These are phyloP conservation scores for Drosophila nigrodunni DNA, from an alignment of 1,140 invertebrate genomes.

Conservation along the genomic window DNA sequence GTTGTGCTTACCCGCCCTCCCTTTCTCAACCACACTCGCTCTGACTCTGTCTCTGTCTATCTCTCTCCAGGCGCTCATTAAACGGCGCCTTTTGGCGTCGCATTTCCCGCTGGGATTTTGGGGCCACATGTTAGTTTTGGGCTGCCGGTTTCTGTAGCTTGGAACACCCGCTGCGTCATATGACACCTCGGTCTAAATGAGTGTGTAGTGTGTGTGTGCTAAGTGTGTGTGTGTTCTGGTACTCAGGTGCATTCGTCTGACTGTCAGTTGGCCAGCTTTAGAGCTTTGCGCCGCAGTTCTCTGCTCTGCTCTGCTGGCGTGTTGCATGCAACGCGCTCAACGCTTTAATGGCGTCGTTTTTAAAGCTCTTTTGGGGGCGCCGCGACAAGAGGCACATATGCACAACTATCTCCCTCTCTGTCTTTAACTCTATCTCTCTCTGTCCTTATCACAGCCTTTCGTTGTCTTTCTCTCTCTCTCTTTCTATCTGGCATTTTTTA, in stretches of 20 bases:
- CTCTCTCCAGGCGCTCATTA: slow-evolving; percentile 77
- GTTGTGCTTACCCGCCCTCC: not conserved
- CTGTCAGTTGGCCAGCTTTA: slow-evolving; percentile 42
- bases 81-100: slow-evolving; percentile 68
- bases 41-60: slow-evolving; percentile 6
- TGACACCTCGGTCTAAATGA: slow-evolving; percentile 55
- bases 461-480: too few relatives aligned
- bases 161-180: slow-evolving; percentile 74
- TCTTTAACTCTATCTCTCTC: slow-evolving; percentile 15
- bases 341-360: slow-evolving; percentile 77
- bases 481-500: slow-evolving; percentile 44
- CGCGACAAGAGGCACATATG: slow-evolving; percentile 9
- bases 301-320: slow-evolving; percentile 57
- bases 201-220: slow-evolving; percentile 11
- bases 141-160: slow-evolving; percentile 30
- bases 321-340: slow-evolving; percentile 59
- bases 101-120: slow-evolving; percentile 78
- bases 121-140: slow-evolving; percentile 51
- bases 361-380: slow-evolving; percentile 67
- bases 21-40: slow-evolving; percentile 7
- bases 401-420: slow-evolving; percentile 3
- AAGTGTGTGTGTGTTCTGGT: slow-evolving; percentile 63
- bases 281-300: slow-evolving; percentile 33
- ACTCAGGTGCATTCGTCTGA: slow-evolving; percentile 68
- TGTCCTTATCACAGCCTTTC: not conserved